Base-by-base conservation (phyloP, 2,888 invertebrate species). In the Liopterus haemorrhoidalis region DNA sequence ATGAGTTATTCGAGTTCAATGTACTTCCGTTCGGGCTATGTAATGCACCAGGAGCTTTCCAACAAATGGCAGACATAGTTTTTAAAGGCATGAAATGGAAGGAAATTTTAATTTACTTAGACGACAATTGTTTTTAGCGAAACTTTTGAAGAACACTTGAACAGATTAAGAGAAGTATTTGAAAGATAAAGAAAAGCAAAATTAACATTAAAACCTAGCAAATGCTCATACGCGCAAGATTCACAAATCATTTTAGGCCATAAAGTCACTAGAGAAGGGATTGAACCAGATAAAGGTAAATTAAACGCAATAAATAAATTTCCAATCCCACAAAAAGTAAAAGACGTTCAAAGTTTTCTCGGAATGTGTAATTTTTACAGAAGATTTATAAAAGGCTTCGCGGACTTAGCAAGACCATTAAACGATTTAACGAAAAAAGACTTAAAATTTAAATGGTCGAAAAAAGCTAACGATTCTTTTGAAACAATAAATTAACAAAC, bases 21-120 rank as follows among this genome's bases (percentile, higher is more conserved):
- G 48, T 48, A 22, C 28, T 57, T 25, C 46, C 49, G 20, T 57
- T 57, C 36, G 58, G 56, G 1, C 37, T 57, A 28, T 56, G 54
- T 22, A 55, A 54, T 32, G 51, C 55, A 5, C 56, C 57, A 2
- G 44, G 36, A 2, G 52, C 53, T 1, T 58, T 55, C 25, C 51
- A 54, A 38, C 36, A 41, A 12, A 33, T 58, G 22, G 48, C 52
- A 4, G 49, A 53, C 28, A 28, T 33, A 12, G 52, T 56, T 12
- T 55, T 58, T 28, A 25, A 46, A 28, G 52, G 47, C 5, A 27
- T 52, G 28, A 54, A 53, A 33, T 53, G 51, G 49, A 50, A 46
- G 33, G 48, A 53, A n/a, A 36, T 54, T 5, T 25, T 52, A n/a
- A 45, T 51, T 12, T 56, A 55, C 9, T 21, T 56, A 15, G 57